phyloP scores from a whole-genome alignment of 1,140 invertebrate genomes.

The Formica selysi region DNA sequence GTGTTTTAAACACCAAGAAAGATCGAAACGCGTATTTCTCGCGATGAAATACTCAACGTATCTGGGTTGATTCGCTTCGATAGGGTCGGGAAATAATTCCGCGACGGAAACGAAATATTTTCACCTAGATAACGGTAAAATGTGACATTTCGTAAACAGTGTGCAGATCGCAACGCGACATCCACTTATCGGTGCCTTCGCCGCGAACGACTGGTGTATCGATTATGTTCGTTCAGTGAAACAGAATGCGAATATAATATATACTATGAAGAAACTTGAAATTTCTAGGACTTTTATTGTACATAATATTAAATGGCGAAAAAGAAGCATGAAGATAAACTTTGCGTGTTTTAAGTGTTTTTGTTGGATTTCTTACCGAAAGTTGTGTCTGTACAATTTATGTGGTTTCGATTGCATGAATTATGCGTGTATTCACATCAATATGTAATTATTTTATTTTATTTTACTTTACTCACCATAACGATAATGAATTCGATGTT shows the following conservation, averaged over 20 bases:
- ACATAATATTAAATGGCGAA: neutral
- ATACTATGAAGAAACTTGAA: neutral
- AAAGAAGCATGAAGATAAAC: neutral
- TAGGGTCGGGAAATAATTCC: neutral
- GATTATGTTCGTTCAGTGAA: constrained; percentile 57
- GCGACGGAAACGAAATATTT: neutral
- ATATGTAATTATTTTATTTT: constrained; percentile 20
- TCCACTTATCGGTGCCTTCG: constrained; percentile 38
- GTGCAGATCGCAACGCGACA: constrained; percentile 14
- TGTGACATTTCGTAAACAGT: constrained; percentile 3
- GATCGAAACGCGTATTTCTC: neutral
- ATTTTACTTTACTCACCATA: constrained; percentile 71
- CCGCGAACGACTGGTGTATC: constrained; percentile 50
- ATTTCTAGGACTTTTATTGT: neutral
- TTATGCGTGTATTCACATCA: neutral
- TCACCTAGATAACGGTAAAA: neutral
- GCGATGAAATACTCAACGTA: constrained; percentile 9
- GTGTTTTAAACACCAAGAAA: constrained; percentile 4
- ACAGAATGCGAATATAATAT: constrained; percentile 37
- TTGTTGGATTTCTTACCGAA: neutral
- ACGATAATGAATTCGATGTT: constrained; percentile 58
- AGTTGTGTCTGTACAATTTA: neutral
- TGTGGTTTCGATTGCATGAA: neutral
- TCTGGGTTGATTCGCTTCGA: constrained; percentile 21
- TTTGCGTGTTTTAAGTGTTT: neutral